Evolutionary conservation across 2,797 vertebrate species (phyloP).

Genomic region (Siniperca undulata): DNA sequence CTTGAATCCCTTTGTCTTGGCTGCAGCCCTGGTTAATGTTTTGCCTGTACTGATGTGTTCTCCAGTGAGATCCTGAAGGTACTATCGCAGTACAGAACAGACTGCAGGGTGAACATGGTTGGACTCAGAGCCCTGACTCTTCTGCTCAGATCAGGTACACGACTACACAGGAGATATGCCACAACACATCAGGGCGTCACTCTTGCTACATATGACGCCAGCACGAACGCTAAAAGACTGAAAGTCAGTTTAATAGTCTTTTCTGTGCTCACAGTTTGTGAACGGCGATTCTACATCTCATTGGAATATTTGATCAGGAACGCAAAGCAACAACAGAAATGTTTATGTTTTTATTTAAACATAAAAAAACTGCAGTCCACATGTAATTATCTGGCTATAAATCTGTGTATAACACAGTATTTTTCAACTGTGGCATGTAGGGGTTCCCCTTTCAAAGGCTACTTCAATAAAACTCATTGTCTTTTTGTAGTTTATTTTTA

Average conservation of each 20-base stretch:
- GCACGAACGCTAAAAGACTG: not conserved
- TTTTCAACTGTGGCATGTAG: not conserved
- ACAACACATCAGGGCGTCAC: not conserved
- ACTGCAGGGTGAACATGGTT: slow-evolving; percentile 83
- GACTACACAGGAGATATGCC: not conserved
- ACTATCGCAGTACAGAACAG: slow-evolving; percentile 84
- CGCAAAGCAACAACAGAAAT: not conserved
- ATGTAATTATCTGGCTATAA: not conserved
- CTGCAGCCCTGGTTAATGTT: not conserved
- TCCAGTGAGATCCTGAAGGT: slow-evolving; percentile 92
- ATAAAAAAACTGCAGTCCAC: not conserved
- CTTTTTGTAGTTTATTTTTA: not conserved
- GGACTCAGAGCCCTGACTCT: slow-evolving; percentile 90
- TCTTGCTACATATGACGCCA: not conserved
- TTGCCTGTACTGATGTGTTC: slow-evolving; percentile 7
- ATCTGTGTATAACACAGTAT: not conserved
- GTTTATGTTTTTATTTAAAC: not conserved
- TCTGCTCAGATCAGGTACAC: slow-evolving; percentile 92
- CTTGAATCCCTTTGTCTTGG: not conserved
- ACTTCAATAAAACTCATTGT: not conserved
- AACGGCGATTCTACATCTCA: not conserved
- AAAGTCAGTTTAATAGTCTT: not conserved
- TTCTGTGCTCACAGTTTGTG: not conserved
- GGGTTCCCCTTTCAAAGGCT: not conserved
- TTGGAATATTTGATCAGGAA: not conserved